Conservation (phyloP, 1,140 invertebrate genomes). For the Drosophila nigrodunni region DNA sequence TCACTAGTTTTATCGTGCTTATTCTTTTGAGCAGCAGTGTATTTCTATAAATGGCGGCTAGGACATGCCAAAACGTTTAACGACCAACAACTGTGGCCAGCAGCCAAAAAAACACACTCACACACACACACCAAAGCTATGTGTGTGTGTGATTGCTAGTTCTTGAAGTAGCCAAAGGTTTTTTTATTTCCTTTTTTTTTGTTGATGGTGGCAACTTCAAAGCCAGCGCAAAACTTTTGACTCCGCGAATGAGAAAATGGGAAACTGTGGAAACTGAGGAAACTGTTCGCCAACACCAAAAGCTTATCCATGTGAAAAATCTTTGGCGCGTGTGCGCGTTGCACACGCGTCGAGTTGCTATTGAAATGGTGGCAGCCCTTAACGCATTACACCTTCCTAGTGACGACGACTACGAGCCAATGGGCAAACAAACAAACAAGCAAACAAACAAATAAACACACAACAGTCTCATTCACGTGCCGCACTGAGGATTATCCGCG, state of each 20-base stretch:
- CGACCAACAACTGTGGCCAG: constrained; percentile 53
- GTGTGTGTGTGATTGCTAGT: constrained; percentile 14
- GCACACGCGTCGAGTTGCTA: constrained; percentile 48
- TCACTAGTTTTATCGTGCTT: not conserved
- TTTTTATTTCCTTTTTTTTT: too few relatives aligned
- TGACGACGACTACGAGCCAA: constrained; percentile 24
- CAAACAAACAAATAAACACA: constrained; percentile 56
- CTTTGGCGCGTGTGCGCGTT: constrained; percentile 66
- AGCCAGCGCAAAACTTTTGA: constrained; percentile 48
- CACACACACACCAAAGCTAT: not conserved
- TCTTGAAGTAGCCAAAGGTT: constrained; percentile 26
- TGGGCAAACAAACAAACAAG: constrained; percentile 60
- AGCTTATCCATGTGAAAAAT: constrained; percentile 82
- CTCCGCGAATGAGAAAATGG: constrained; percentile 44
- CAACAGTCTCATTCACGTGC: constrained; percentile 60
- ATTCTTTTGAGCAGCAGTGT: not conserved
- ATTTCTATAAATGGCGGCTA: constrained; percentile 21
- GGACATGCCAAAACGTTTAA: constrained; percentile 70
- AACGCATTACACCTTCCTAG: constrained; percentile 72
- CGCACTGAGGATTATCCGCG: constrained; percentile 71
- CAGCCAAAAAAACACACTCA: not conserved
- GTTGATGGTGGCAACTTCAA: constrained; percentile 46
- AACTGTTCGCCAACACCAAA: constrained; percentile 40
- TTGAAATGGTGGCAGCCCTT: constrained; percentile 51
- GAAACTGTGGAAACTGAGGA: constrained; percentile 18